Conservation (phyloP, 2,888 invertebrate species). For the Nemurella pictetii region DNA sequence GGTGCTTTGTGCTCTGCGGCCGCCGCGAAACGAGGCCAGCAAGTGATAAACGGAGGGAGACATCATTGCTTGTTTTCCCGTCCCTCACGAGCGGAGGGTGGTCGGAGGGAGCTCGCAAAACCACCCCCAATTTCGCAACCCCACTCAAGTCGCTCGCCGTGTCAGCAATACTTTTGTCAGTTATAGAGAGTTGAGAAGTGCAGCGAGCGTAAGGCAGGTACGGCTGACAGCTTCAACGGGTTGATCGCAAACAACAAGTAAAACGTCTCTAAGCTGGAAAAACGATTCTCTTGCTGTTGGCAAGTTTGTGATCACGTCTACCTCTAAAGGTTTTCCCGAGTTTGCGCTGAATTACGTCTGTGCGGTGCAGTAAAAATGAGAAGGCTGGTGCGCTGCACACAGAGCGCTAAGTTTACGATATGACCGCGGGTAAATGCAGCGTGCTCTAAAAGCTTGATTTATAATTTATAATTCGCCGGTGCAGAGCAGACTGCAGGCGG, state of each 20-base stretch:
- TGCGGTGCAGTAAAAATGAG: neutral
- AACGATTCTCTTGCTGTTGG: constrained; percentile 7
- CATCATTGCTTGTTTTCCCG: neutral
- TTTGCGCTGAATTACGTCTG: neutral
- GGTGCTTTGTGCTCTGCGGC: neutral
- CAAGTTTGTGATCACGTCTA: neutral
- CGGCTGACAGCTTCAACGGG: neutral
- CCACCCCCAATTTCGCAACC: neutral
- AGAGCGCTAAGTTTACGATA: neutral
- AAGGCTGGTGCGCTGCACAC: neutral
- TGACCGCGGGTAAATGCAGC: neutral
- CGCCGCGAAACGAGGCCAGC: neutral
- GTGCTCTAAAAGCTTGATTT: constrained; percentile 1
- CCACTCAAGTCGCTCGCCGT: neutral
- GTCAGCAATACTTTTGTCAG: constrained; percentile 3
- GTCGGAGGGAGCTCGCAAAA: no score
- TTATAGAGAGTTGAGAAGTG: neutral
- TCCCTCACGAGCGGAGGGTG: neutral
- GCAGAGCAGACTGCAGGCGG: neutral
- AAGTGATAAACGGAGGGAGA: constrained; percentile 14
- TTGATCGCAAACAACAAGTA: neutral
- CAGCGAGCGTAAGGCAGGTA: neutral
- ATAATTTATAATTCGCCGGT: constrained; percentile 9
- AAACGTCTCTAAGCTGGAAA: neutral
- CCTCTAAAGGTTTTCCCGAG: neutral